Conservation (phyloP, 2,113 vertebrate genomes). For the Melanerpes formicivorus region DNA sequence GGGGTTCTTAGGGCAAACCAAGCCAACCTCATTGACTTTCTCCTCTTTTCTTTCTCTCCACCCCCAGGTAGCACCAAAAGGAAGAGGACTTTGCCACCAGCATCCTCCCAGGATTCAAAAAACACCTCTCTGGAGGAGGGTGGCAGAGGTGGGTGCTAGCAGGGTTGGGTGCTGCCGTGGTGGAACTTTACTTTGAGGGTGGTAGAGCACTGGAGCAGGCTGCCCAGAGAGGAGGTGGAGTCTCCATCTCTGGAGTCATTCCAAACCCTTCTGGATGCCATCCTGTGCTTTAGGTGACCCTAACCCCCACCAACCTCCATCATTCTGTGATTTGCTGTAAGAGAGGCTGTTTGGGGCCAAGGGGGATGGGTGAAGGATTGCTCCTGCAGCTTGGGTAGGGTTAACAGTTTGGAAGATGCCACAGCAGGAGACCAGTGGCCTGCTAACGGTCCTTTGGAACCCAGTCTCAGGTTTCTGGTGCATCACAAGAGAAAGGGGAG, state of each 20-base stretch:
- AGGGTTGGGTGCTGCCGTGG: neutral
- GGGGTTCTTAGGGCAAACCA: rapidly evolving
- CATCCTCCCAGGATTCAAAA: neutral
- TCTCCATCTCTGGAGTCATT: too few species aligned
- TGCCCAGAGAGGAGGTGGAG: too few species aligned
- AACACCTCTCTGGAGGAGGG: neutral
- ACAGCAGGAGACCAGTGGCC: neutral
- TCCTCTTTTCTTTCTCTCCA: neutral
- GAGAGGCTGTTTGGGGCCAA: neutral
- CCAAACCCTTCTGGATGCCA: too few species aligned
- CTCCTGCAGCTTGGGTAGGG: neutral
- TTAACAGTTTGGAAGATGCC: neutral
- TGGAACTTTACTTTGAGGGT: too few species aligned
- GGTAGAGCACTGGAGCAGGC: too few species aligned
- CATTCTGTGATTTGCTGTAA: rapidly evolving
- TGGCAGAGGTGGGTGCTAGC: neutral
- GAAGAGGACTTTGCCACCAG: neutral
- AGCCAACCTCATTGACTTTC: neutral
- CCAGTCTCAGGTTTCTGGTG: neutral
- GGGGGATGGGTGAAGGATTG: rapidly evolving
- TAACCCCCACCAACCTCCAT: too few species aligned
- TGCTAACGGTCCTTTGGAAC: constrained; percentile 6
- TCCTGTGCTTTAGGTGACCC: too few species aligned
- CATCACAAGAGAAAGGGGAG: neutral
- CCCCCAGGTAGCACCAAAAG: neutral